These are phyloP conservation scores for Pseudomyrmex flavicornis DNA, from an alignment of 1,140 invertebrate genomes.

Conservation along the genomic window DNA sequence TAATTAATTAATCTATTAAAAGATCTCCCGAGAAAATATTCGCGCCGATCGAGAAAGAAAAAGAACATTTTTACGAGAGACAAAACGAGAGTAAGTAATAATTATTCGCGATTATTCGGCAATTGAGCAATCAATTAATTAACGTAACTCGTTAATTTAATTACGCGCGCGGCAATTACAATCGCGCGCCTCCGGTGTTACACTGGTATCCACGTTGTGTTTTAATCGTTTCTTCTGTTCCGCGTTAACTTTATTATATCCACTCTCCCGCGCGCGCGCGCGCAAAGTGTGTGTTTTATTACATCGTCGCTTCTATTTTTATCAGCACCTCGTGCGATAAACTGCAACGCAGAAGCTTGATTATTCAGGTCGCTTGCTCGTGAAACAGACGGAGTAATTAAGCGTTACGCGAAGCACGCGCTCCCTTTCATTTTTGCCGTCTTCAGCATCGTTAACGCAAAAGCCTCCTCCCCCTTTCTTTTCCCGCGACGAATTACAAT, in stretches of 20 bases:
- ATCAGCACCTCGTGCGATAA: not conserved
- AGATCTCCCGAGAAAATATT: slow-evolving; percentile 19
- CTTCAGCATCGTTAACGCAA: slow-evolving; percentile 3
- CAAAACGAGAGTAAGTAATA: not conserved
- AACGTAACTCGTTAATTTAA: slow-evolving; percentile 23
- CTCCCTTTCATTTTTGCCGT: slow-evolving; percentile 16
- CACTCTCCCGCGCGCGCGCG: not conserved
- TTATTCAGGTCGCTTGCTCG: slow-evolving; percentile 44
- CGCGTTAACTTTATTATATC: no score
- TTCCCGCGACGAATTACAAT: slow-evolving; percentile 20
- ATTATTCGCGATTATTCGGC: slow-evolving; percentile 40
- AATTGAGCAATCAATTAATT: slow-evolving; percentile 33
- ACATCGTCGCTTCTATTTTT: slow-evolving; percentile 8
- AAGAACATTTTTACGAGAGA: not conserved
- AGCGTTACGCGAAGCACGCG: slow-evolving; percentile 36
- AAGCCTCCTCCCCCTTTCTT: slow-evolving; percentile 15
- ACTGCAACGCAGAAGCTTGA: slow-evolving; percentile 2
- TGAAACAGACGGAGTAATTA: slow-evolving; percentile 40
- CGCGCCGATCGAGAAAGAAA: not conserved
- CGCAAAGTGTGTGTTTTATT: slow-evolving; percentile 6
- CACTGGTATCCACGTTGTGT: no score
- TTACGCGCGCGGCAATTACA: slow-evolving; percentile 14
- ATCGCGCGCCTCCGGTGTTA: not conserved
- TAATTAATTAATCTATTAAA: slow-evolving; percentile 42
- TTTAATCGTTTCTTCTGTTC: no score